Base-by-base conservation (phyloP, 2,113 vertebrate genomes). In the Struthio camelus region DNA sequence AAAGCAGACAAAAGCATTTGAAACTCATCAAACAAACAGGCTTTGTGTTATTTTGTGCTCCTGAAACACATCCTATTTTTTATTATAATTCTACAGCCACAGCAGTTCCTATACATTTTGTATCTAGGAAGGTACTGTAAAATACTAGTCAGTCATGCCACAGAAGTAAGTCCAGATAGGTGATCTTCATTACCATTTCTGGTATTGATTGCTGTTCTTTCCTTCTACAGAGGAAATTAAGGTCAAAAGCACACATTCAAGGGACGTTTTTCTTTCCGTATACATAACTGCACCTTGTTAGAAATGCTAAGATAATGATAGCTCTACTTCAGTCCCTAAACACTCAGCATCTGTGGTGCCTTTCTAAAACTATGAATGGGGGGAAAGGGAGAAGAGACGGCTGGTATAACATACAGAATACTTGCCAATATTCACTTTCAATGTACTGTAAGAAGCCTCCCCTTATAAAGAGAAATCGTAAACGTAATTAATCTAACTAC, bases 11-110 rank as follows among this genome's bases (percentile, higher is more conserved):
- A 95, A 85, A 88, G 91, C 93, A 94, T 72, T 44, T 85, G 77
- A 96, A 97, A 97, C 82, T 97, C 87, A 73, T 78, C 58, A 80
- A 71, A 91, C 86, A 83, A 90, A 73, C 9, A 92, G 50, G 85
- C 40, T 95, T 94, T 94, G 65, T 92, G 65, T 91, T 85, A 40
- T 64, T 73, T 58, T 42, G 14, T 71, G 91, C 70, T 86, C 85
- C 64, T 91, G 87, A 89, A 93, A 93, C 36, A 11, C 1, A 3
- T 4, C 1, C 7, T 54, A 65, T 28, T 88, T 95, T 88, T 85
- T 71, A 44, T 71, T 91, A 36, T 34, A 80, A 88, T 93, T 88
- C 87, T 59, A 70, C 34, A 83, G 59, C 76, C 85, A 54, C 51
- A 69, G 71, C 79, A 83, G 38, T 62, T 95, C 80, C 85, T 54